Evolutionary conservation across 2,888 invertebrate species (phyloP), one percentile per base, ranked within the genome.

Genomic region (Xylocampa areola): DNA sequence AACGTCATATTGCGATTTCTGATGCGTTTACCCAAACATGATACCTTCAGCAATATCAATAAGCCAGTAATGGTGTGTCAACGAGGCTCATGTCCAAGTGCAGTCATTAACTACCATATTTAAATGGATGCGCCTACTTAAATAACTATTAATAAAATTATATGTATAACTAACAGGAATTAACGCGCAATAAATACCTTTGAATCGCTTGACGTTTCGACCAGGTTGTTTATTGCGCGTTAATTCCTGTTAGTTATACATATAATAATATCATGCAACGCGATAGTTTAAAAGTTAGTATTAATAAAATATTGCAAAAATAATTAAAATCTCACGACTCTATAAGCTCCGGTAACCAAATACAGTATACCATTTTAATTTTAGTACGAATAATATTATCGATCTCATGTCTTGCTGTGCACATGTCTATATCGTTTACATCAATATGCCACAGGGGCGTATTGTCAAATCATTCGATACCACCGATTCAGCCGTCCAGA

Each of bases 381-480:
- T 64, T 48, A 63, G 29, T 43, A 21, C 8, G 37, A 57, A 58
- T 58, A 49, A 57, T 40, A 62, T 72, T 60, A 65, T 39, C 47
- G 54, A 67, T 67, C 51, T 65, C 66, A 65, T 59, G 58, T 68
- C 55, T 67, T 41, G 21, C 39, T 68, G 62, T 66, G 64, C 61
- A 62, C 65, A 63, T 68, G 65, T 68, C 68, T 68, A 53, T 61
- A 63, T 70, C 50, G 55, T 54, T 62, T 53, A 68, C 51, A 59
- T 64, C 60, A 59, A 52, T 65, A 52, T 54, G 43, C 49, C 49
- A 58, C 43, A 66, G 63, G 61, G 47, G 50, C 40, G 41, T 60
- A 67, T 64, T 69, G 62, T 74, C 72, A 63, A 57, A 72, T 59
- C 58, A 63, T 19, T 61, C 69, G 66, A 72, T 72, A 66, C 35